Conservation (phyloP, 2,113 vertebrate genomes). For the Varanus komodoensis region DNA sequence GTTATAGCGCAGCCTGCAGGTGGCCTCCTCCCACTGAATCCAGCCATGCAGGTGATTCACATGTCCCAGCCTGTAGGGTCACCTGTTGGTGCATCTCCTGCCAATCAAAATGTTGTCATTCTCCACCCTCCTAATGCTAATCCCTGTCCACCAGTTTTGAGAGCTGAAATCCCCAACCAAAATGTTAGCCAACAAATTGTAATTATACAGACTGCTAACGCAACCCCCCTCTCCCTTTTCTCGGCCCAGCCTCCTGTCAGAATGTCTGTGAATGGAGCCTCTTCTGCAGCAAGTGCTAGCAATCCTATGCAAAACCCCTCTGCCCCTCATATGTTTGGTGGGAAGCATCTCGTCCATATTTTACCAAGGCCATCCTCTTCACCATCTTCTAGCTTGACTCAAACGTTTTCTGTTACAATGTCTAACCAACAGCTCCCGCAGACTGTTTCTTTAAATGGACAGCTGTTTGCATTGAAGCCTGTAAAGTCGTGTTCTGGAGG, state of each 20-base stretch:
- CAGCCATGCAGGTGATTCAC: slow-evolving; percentile 96
- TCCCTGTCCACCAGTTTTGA: slow-evolving; percentile 82
- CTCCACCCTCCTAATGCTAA: slow-evolving; percentile 90
- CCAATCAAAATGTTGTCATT: slow-evolving; percentile 93
- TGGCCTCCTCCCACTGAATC: slow-evolving; percentile 88
- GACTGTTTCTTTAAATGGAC: slow-evolving; percentile 96
- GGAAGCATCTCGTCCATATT: slow-evolving; percentile 96
- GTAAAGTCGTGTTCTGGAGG: slow-evolving; percentile 89
- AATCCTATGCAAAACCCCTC: slow-evolving; percentile 75
- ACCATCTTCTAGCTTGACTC: slow-evolving; percentile 72
- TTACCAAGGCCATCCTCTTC: slow-evolving; percentile 89
- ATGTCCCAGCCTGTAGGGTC: slow-evolving; percentile 85
- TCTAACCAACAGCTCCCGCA: slow-evolving; percentile 86
- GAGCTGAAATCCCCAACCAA: slow-evolving; percentile 88
- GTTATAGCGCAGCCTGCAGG: slow-evolving; percentile 78
- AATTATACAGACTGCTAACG: slow-evolving; percentile 94
- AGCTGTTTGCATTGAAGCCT: slow-evolving; percentile 94
- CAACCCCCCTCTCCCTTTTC: slow-evolving; percentile 84
- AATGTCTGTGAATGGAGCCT: slow-evolving; percentile 75
- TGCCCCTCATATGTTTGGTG: slow-evolving; percentile 87
- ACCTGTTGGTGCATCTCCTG: slow-evolving; percentile 81
- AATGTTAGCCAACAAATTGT: slow-evolving; percentile 95
- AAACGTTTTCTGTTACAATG: slow-evolving; percentile 77
- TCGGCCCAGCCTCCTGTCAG: slow-evolving; percentile 82
- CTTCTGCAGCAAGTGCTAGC: slow-evolving; percentile 75